Base-by-base conservation (phyloP, 1,140 invertebrate species). In the Pararge aegeria region DNA sequence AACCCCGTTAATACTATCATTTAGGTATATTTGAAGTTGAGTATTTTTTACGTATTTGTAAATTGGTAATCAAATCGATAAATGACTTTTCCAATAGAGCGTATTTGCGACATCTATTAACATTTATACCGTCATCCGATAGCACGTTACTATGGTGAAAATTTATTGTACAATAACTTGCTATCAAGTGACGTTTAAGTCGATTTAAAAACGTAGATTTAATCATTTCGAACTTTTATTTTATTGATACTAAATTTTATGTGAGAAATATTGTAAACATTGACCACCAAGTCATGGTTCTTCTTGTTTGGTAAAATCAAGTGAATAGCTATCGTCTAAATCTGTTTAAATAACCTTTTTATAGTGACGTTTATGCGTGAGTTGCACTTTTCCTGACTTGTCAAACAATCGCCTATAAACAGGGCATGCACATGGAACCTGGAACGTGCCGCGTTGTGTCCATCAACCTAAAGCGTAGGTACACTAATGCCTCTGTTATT, bases 21-120 rank as follows among this genome's bases (percentile, higher is more conserved):
- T 16, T 15, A 15, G 16, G 9, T 40, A 3, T n/a, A n/a, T n/a
- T n/a, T 30, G 10, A 4, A 30, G 10, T 30, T 9, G 29, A 12
- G n/a, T 34, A 34, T 34, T 34, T 34, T 34, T 34, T 12, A 4
- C 10, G 4, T 30, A 34, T 34, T 34, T 3, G 5, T 42, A 42
- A 10, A 16, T 42, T 16, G 13, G 38, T 42, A 42, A 42, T 42
- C 38, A 42, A 42, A 42, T 42, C 3, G 6, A 42, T 42, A 42
- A 42, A 42, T 42, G 16, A 7, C 16, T 16, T 42, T 5, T 9
- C 13, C 16, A 9, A 42, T 4, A 42, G 38, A 15, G 38, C 38
- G 1, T 18, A 42, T 42, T 42, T 42, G 16, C 38, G 12, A 42
- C 13, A 42, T 15, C 2, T 42, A 42, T 42, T 42, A 42, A 42